Evolutionary conservation across 2,797 vertebrate genomes (phyloP).

Genomic region (Alca torda): DNA sequence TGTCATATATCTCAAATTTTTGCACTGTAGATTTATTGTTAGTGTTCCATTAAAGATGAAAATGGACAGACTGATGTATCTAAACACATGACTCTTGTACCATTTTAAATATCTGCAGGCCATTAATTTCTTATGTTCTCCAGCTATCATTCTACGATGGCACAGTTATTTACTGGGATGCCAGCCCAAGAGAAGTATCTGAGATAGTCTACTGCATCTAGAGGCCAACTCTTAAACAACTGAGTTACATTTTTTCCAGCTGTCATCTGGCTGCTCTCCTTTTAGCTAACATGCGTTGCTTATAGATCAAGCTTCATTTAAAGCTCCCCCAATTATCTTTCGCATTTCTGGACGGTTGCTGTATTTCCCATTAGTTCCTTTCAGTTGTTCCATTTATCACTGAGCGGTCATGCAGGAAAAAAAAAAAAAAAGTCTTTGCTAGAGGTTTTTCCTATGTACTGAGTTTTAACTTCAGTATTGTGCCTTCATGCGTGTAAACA

Average conservation of each 20-base stretch:
- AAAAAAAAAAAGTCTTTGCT: background rate
- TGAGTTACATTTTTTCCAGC: background rate
- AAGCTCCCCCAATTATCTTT: background rate
- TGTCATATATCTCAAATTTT: background rate
- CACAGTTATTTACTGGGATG: background rate
- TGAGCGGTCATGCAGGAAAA: background rate
- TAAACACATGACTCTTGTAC: background rate
- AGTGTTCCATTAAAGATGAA: slow-evolving; percentile 10
- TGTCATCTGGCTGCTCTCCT: background rate
- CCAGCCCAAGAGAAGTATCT: background rate
- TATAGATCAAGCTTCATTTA: background rate
- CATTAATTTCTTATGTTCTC: background rate
- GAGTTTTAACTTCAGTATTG: background rate
- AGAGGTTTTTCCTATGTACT: background rate
- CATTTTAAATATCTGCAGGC: background rate
- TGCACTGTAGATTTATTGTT: background rate
- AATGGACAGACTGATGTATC: background rate
- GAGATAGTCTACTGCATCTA: background rate
- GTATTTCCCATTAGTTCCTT: background rate
- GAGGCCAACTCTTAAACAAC: background rate
- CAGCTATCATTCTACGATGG: background rate
- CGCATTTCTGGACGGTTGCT: background rate
- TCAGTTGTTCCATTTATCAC: background rate
- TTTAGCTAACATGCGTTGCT: background rate
- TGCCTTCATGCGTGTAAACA: background rate